Conservation (phyloP, 2,888 invertebrate species). For the Lumbricus terrestris region DNA sequence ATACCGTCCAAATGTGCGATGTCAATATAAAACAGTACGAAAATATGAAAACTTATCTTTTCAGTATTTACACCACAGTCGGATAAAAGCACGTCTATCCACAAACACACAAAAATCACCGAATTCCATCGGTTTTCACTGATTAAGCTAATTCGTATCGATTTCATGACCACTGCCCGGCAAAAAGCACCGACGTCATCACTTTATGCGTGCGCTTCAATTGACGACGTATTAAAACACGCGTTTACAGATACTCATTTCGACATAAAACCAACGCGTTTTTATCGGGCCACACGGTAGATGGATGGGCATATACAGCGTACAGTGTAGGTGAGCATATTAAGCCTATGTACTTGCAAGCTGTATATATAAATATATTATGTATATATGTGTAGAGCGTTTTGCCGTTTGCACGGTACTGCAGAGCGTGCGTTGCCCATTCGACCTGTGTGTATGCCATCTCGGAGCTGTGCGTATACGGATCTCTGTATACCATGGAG, state of each 20-base stretch:
- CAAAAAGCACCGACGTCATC: neutral
- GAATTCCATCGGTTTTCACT: neutral
- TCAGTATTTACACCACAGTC: neutral
- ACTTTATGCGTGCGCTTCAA: neutral
- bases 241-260: neutral
- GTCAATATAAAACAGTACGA: neutral
- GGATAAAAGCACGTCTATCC: neutral
- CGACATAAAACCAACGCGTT: neutral
- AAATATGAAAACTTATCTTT: neutral
- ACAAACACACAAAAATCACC: neutral
- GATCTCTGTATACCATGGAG: neutral
- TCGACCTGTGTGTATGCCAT: neutral
- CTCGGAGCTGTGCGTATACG: neutral
- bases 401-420: neutral
- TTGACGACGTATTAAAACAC: neutral
- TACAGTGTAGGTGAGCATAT: neutral
- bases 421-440: neutral
- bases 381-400: neutral
- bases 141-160: neutral
- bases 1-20: neutral
- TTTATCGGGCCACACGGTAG: neutral
- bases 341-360: too few species aligned
- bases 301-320: neutral
- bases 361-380: neutral
- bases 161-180: neutral